Evolutionary conservation across 2,113 vertebrate genomes (phyloP).

Genomic region (Neomonachus schauinslandi): DNA sequence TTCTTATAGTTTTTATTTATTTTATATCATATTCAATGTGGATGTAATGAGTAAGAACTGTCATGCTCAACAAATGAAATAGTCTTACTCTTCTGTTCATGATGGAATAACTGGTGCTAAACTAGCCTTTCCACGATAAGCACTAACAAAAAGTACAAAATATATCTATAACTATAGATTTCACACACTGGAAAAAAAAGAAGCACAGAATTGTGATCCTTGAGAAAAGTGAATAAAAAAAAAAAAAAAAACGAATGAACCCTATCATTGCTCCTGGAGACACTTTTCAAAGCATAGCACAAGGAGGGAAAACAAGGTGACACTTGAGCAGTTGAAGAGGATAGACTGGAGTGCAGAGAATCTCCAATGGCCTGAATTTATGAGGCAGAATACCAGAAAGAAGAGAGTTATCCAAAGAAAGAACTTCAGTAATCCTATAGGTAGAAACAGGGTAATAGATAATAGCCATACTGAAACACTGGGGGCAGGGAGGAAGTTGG

Average conservation of each 20-base stretch:
- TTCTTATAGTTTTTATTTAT: not conserved
- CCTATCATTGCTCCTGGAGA: not conserved
- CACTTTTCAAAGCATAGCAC: not conserved
- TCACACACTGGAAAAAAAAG: not conserved
- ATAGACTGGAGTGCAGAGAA: not conserved
- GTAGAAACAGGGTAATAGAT: not conserved
- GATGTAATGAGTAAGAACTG: not conserved
- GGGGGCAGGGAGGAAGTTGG: not conserved
- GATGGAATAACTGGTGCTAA: not conserved
- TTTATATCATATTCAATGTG: not conserved
- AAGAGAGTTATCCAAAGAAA: not conserved
- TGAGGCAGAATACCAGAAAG: not conserved
- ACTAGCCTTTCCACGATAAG: not conserved
- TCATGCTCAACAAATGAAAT: not conserved
- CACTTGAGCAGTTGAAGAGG: not conserved
- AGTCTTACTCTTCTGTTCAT: not conserved
- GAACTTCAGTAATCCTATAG: not conserved
- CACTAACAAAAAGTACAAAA: not conserved
- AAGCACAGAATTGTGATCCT: not conserved
- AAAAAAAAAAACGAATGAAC: not conserved
- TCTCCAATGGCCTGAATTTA: not conserved
- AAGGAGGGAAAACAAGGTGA: not conserved
- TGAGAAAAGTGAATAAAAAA: not conserved
- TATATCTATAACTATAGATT: not conserved
- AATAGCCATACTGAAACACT: not conserved